These are phyloP conservation scores for Halictus quadricinctus DNA, from an alignment of 2,888 invertebrate species.

Conservation along the genomic window DNA sequence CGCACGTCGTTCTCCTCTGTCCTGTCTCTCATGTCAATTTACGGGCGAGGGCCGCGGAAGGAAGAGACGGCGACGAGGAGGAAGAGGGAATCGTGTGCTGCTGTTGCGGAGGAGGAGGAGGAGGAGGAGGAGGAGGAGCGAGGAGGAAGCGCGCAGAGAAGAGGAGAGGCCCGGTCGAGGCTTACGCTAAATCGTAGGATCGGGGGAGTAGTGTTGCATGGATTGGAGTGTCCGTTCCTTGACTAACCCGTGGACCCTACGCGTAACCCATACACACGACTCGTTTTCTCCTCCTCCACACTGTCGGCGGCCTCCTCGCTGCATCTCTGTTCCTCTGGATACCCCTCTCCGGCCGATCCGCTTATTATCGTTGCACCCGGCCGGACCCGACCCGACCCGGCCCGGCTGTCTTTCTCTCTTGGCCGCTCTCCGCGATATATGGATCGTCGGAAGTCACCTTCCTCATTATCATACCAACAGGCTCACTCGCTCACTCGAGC, in stretches of 20 bases:
- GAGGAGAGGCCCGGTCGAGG: constrained; percentile 63
- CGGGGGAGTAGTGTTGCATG: constrained; percentile 75
- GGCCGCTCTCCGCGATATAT: constrained; percentile 74
- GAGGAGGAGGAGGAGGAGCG: constrained; percentile 61
- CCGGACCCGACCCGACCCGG: constrained; percentile 53
- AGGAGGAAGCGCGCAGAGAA: constrained; percentile 64
- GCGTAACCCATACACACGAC: constrained; percentile 35
- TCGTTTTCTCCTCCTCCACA: constrained; percentile 49
- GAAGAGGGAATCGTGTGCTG: constrained; percentile 49
- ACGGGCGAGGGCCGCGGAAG: constrained; percentile 73
- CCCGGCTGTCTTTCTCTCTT: constrained; percentile 64
- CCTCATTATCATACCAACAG: constrained; percentile 82
- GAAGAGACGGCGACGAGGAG: constrained; percentile 62
- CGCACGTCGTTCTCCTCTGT: constrained; percentile 72
- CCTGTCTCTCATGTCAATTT: constrained; percentile 79
- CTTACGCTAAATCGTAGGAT: constrained; percentile 64
- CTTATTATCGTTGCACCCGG: constrained; percentile 60
- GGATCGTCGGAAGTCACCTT: constrained; percentile 83
- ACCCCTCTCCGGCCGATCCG: constrained; percentile 33
- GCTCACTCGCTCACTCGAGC: constrained; percentile 78
- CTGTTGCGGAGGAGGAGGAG: constrained; percentile 63
- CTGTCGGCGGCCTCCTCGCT: constrained; percentile 46
- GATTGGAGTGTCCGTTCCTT: constrained; percentile 82
- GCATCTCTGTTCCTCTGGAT: constrained; percentile 62
- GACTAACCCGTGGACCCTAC: constrained; percentile 62